Evolutionary conservation across 2,113 vertebrate species (phyloP).

Genomic region (Chrysochloris asiatica): DNA sequence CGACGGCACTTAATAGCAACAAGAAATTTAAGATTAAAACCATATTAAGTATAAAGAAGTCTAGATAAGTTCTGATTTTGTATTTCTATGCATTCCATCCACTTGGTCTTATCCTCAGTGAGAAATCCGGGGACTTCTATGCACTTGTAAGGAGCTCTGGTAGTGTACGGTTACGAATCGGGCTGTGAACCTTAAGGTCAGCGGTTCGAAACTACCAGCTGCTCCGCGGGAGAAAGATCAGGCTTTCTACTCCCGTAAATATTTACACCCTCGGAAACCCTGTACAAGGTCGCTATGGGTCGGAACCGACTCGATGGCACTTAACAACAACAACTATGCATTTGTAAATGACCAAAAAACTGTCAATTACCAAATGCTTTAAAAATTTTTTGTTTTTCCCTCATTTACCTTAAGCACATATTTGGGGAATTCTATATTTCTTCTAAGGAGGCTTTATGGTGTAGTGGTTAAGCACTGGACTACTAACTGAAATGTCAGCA

Average conservation of each 20-base stretch:
- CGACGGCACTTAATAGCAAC: too few relatives aligned
- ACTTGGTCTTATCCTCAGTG: not conserved
- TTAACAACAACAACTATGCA: too few relatives aligned
- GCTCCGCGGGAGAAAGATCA: too few relatives aligned
- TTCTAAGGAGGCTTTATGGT: not conserved
- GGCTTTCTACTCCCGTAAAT: too few relatives aligned
- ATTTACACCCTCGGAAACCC: too few relatives aligned
- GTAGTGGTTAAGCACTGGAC: not conserved
- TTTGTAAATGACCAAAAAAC: too few relatives aligned
- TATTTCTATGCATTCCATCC: not conserved
- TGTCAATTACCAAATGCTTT: not conserved
- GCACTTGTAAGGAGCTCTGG: slow-evolving; percentile 1
- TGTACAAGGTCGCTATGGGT: too few relatives aligned
- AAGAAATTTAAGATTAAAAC: slow-evolving; percentile 45
- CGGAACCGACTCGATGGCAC: too few relatives aligned
- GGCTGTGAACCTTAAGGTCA: too few relatives aligned
- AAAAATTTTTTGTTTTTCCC: not conserved
- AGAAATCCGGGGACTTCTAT: not conserved
- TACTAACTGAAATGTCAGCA: not conserved
- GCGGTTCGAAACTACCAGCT: too few relatives aligned
- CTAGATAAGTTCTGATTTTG: slow-evolving; percentile 3
- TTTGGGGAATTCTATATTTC: slow-evolving; percentile 1
- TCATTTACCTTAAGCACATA: slow-evolving; percentile 13
- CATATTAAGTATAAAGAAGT: slow-evolving; percentile 30
- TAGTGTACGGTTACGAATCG: too few relatives aligned